These are phyloP conservation scores for Xiphophorus hellerii DNA, from an alignment of 2,113 vertebrate species.

Conservation along the genomic window DNA sequence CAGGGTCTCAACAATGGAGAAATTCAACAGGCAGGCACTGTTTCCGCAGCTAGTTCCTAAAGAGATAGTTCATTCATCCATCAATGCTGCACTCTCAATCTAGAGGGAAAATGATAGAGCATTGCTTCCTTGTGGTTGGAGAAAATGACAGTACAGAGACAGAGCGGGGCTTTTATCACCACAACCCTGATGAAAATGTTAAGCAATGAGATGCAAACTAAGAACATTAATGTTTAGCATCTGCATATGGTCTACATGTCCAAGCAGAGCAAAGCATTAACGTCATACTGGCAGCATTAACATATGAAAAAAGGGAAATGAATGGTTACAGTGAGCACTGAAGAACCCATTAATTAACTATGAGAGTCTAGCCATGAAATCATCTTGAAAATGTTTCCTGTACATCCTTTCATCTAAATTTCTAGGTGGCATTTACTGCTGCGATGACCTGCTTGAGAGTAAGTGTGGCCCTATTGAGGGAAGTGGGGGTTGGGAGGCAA, in stretches of 20 bases:
- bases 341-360: slow-evolving; percentile 27
- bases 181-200: slow-evolving; percentile 11
- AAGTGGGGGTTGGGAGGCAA: slow-evolving; percentile 28
- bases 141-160: slow-evolving; percentile 27
- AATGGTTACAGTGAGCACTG: slow-evolving; percentile 3
- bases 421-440: slow-evolving; percentile 39
- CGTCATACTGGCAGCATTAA: slow-evolving; percentile 7
- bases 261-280: slow-evolving; percentile 10
- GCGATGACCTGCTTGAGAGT: slow-evolving; percentile 35
- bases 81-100: slow-evolving; percentile 33
- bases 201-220: slow-evolving; percentile 27
- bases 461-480: slow-evolving; percentile 32
- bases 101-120: slow-evolving; percentile 10
- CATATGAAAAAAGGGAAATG: slow-evolving; percentile 8
- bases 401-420: slow-evolving; percentile 12
- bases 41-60: slow-evolving; percentile 32
- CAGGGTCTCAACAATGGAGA: slow-evolving; percentile 41
- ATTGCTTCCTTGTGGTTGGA: slow-evolving; percentile 21
- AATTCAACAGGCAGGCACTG: slow-evolving; percentile 44
- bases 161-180: slow-evolving; percentile 21
- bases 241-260: slow-evolving; percentile 31
- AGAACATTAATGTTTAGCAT: slow-evolving; percentile 25
- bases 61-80: slow-evolving; percentile 42
- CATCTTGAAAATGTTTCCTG: slow-evolving; percentile 22
- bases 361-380: slow-evolving; percentile 10